Conservation (phyloP, 2,113 vertebrate species). For the Lasiurus cinereus region DNA sequence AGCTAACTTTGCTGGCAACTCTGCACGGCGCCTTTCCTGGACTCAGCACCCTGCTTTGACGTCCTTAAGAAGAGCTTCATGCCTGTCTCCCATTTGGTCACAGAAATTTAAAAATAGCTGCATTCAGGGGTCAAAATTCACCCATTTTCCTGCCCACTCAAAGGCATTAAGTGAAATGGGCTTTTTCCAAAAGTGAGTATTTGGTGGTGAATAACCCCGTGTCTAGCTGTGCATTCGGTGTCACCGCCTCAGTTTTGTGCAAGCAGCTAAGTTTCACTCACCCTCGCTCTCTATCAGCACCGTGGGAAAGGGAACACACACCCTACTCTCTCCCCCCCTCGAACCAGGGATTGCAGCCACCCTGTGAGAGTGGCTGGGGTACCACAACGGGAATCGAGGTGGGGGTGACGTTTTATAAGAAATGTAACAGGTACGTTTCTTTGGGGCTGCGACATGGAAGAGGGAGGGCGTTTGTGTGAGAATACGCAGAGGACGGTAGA, state of each 20-base stretch:
- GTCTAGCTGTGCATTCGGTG: not conserved
- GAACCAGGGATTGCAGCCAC: not conserved
- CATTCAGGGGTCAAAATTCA: not conserved
- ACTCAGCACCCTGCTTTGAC: not conserved
- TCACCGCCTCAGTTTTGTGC: not conserved
- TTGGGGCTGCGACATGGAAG: not conserved
- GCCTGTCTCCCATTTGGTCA: not conserved
- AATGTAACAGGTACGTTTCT: not conserved
- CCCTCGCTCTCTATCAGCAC: not conserved
- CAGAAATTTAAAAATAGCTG: not conserved
- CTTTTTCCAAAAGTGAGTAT: not conserved
- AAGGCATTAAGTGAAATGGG: not conserved
- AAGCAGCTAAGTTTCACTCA: not conserved
- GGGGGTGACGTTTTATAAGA: not conserved
- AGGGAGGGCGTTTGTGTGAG: not conserved
- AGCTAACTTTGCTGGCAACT: no score
- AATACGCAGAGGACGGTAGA: not conserved
- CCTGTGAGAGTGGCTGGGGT: not conserved
- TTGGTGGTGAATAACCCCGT: not conserved
- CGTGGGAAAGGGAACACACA: not conserved
- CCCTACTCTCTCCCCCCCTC: no score
- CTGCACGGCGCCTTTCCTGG: not conserved
- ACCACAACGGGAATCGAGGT: rapidly evolving
- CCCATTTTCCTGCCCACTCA: not conserved
- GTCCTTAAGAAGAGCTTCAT: not conserved